Evolutionary conservation across 2,113 vertebrate species (phyloP).

Genomic region (Megaceryle torquata): DNA sequence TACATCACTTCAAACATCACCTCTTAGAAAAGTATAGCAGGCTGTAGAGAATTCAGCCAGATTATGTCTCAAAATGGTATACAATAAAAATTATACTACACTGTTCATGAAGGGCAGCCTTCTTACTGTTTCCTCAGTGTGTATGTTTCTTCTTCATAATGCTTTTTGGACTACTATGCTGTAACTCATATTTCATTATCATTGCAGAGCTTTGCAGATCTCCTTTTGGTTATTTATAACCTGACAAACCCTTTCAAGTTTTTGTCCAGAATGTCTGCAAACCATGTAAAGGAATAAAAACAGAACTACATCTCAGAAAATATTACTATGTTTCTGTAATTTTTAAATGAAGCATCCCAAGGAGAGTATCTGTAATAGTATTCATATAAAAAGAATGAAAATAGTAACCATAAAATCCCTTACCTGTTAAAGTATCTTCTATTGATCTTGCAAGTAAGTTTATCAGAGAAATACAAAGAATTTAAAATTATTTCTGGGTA

Average conservation of each 20-base stretch:
- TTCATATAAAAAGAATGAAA: slow-evolving; percentile 44
- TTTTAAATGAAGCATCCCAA: slow-evolving; percentile 35
- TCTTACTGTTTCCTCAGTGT: neutral
- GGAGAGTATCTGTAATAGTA: slow-evolving; percentile 2
- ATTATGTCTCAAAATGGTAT: neutral
- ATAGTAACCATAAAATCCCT: slow-evolving; percentile 55
- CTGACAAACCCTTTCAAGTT: neutral
- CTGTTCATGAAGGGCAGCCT: neutral
- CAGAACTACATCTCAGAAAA: neutral
- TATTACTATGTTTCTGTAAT: slow-evolving; percentile 36
- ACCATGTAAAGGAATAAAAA: neutral
- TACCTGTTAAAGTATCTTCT: slow-evolving; percentile 55
- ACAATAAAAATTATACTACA: neutral
- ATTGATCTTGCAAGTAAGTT: slow-evolving; percentile 65
- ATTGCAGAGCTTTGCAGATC: neutral
- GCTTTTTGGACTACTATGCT: neutral
- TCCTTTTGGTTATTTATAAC: neutral
- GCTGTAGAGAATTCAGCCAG: neutral
- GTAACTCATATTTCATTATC: neutral
- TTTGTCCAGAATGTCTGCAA: slow-evolving; percentile 4
- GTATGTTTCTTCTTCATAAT: neutral
- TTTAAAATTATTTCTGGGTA: slow-evolving; percentile 63
- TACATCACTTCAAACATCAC: neutral
- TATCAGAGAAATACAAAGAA: slow-evolving; percentile 45
- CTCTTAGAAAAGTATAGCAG: neutral